A percentile compares a stretch with the other conserved stretches of the same genome.
Evolutionary conservation across 2,888 invertebrate species (phyloP).

Genomic region (Polia nebulosa): DNA sequence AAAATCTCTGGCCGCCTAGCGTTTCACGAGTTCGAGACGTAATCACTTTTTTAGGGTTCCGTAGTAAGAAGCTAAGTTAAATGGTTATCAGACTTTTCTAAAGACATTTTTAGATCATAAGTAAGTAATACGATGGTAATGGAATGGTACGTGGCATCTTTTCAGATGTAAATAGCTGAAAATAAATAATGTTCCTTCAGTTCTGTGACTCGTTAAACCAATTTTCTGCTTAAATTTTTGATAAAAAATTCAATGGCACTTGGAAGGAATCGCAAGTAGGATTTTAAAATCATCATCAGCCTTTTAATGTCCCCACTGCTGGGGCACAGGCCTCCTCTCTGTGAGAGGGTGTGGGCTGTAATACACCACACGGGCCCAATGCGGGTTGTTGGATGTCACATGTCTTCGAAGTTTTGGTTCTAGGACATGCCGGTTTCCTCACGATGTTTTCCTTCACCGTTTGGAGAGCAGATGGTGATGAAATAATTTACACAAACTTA

Average conservation of each 20-base stretch:
- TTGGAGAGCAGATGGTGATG: too few relatives aligned
- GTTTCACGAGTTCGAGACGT: conserved; percentile 7
- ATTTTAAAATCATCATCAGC: too few relatives aligned
- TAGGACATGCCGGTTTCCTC: too few relatives aligned
- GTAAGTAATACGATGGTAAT: neutral
- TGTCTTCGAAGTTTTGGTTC: too few relatives aligned
- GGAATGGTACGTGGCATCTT: neutral
- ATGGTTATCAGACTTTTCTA: neutral
- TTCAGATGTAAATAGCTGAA: neutral
- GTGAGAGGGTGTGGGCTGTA: too few relatives aligned
- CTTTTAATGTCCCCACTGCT: too few relatives aligned
- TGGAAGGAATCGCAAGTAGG: too few relatives aligned
- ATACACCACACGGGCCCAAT: too few relatives aligned
- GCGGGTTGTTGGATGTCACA: too few relatives aligned
- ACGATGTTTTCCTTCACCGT: too few relatives aligned
- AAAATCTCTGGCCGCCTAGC: conserved; percentile 41
- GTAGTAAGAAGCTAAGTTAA: neutral
- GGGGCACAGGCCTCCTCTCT: too few relatives aligned
- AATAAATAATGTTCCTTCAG: neutral
- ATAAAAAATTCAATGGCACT: neutral
- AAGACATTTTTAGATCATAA: neutral
- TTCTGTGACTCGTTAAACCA: neutral
- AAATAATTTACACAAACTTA: too few relatives aligned
- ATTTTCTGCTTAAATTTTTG: neutral
- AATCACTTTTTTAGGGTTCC: conserved; percentile 25